A percentile compares a stretch with the other conserved stretches of the same genome.
Evolutionary conservation across 2,797 vertebrate species (phyloP).

Genomic region (Phalloptychus januarius): DNA sequence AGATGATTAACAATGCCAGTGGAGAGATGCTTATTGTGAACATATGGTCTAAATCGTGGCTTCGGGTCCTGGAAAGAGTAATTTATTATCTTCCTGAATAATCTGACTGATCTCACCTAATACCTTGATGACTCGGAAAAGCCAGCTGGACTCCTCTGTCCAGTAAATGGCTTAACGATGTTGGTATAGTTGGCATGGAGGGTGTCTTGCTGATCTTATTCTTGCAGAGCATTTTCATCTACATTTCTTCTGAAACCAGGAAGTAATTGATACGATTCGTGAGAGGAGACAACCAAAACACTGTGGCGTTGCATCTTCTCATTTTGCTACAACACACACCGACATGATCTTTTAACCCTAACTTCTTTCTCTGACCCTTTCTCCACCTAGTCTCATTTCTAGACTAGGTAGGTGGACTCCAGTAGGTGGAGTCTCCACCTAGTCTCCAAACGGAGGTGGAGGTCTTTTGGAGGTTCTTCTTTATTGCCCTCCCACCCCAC

Average conservation of each 20-base stretch:
- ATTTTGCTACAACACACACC: slow-evolving; percentile 28
- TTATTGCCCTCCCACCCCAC: slow-evolving; percentile 38
- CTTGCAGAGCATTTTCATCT: slow-evolving; percentile 38
- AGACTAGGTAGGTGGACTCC: no score
- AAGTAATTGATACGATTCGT: slow-evolving; percentile 63
- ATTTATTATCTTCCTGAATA: slow-evolving; percentile 59
- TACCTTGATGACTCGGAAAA: slow-evolving; percentile 50
- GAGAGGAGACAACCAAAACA: slow-evolving; percentile 19
- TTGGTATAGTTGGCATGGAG: slow-evolving; percentile 5
- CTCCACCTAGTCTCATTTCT: slow-evolving; percentile 27
- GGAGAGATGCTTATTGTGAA: slow-evolving; percentile 19
- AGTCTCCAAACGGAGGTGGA: no score
- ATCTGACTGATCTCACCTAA: slow-evolving; percentile 60
- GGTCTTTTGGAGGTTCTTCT: no score
- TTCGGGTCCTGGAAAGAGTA: slow-evolving; percentile 24
- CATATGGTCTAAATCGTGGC: slow-evolving; percentile 54
- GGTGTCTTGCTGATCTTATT: slow-evolving; percentile 27
- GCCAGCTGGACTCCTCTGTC: slow-evolving; percentile 41
- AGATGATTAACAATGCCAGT: slow-evolving; percentile 15
- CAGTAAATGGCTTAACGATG: slow-evolving; percentile 19
- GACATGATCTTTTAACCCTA: slow-evolving; percentile 51
- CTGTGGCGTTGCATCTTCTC: slow-evolving; percentile 45
- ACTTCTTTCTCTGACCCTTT: slow-evolving; percentile 29
- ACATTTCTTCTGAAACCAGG: slow-evolving; percentile 40
- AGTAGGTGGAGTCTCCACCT: no score